Evolutionary conservation across 2,888 invertebrate species (phyloP).

Genomic region (Napeogenes inachia): DNA sequence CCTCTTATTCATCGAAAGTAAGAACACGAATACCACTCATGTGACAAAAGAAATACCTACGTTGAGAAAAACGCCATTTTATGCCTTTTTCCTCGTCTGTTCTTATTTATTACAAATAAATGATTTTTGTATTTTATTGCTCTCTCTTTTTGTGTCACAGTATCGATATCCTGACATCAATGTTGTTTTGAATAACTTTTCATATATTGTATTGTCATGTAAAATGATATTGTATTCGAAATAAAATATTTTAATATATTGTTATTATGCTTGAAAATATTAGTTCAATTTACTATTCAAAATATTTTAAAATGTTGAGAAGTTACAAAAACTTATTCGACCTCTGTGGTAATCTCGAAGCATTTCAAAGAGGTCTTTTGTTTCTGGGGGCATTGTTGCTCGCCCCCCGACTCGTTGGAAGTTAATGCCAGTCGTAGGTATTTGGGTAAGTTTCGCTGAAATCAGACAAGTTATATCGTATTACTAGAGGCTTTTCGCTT

Average conservation of each 20-base stretch:
- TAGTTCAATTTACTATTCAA: background rate
- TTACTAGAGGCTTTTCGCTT: constrained; percentile 61
- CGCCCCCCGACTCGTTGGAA: constrained; percentile 55
- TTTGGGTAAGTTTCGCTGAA: constrained; percentile 59
- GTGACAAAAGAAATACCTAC: constrained; percentile 54
- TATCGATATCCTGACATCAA: background rate
- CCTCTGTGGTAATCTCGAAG: constrained; percentile 44
- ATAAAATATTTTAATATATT: no score
- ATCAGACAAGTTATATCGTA: constrained; percentile 67
- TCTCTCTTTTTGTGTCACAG: background rate
- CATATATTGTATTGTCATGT: background rate
- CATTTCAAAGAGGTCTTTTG: constrained; percentile 61
- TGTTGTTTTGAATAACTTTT: background rate
- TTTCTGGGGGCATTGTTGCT: constrained; percentile 62
- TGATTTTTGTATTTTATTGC: constrained; percentile 14
- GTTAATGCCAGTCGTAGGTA: constrained; percentile 56
- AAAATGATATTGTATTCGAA: background rate
- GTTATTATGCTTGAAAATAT: background rate
- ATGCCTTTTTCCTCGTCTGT: constrained; percentile 28
- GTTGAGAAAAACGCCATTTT: constrained; percentile 23
- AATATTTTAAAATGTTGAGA: constrained; percentile 37
- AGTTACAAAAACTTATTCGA: constrained; percentile 40
- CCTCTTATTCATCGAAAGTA: constrained; percentile 46
- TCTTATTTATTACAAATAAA: constrained; percentile 34
- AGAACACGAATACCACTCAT: constrained; percentile 49